Evolutionary conservation across 2,888 invertebrate genomes (phyloP), one percentile per base, ranked within the genome.

Genomic region (Philopedon plagiatum): DNA sequence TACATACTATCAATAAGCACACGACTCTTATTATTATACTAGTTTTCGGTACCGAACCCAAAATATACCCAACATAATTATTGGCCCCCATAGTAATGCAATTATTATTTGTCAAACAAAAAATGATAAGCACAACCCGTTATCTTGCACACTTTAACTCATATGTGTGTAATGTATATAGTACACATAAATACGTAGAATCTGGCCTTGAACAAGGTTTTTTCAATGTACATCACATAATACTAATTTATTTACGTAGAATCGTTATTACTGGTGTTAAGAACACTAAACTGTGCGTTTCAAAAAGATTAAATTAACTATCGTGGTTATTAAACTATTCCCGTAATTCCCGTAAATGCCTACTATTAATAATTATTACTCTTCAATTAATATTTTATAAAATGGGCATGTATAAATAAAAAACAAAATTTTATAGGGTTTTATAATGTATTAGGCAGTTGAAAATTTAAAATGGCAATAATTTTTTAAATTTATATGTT

Each of bases 241-340:
- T 69, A 56, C 64, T 58, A 32, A 64, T 70, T 70, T 70, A 64
- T 64, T 70, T 70, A 64, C 56, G 41, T 69, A 32, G 39, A 39
- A 70, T 32, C 63, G 64, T 64, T 58, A 70, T 70, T 64, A 13
- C 63, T 46, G 51, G 63, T 70, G 70, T 63, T 62, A 69, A 58
- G 58, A 64, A 70, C 70, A 64, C 64, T 63, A 64, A 70, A 58
- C 64, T 32, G 64, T 37, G 18, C 37, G 61, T 23, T 46, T 51
- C 34, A 61, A 58, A 41, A 56, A 23, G 60, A 68, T 56, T 69
- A 56, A 62, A 56, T 34, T 41, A 46, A 34, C 44, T 69, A 8
- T 15, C 32, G 23, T 54, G 29, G 51, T 29, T 54, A 29, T 54
- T 54, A 26, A 26, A 23, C 18, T 26, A 26, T 29, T 61, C 61